Conservation (phyloP, 1,140 invertebrate species). For the Venustaconcha ellipsiformis region DNA sequence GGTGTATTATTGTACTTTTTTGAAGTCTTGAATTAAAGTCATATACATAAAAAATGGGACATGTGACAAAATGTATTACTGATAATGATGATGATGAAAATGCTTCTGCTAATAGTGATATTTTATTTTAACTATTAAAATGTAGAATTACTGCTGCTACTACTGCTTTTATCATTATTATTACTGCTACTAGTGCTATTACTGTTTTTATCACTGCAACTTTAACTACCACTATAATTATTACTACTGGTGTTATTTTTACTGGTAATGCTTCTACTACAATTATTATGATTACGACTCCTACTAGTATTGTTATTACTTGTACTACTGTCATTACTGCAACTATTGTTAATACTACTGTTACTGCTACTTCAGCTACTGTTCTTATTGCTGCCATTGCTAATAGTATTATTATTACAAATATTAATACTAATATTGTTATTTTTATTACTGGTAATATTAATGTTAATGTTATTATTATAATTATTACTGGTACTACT, state of each 20-base stretch:
- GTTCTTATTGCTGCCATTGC: neutral
- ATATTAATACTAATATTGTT: neutral
- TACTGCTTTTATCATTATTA: constrained; percentile 11
- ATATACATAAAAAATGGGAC: too few species aligned
- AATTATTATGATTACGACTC: neutral
- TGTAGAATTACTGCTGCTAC: constrained; percentile 2
- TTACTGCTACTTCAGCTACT: neutral
- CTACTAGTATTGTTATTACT: constrained; percentile 2
- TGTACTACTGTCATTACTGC: neutral
- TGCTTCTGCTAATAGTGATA: too few species aligned
- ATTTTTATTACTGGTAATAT: neutral
- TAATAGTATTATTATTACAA: neutral
- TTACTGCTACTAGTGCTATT: constrained; percentile 13
- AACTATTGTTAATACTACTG: neutral
- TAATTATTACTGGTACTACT: neutral
- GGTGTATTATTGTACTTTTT: too few species aligned
- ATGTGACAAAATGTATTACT: too few species aligned
- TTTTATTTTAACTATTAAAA: neutral
- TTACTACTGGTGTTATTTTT: neutral
- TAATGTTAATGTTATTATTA: neutral
- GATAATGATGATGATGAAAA: too few species aligned
- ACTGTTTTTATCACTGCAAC: neutral
- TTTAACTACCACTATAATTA: constrained; percentile 6
- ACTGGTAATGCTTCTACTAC: constrained; percentile 2
- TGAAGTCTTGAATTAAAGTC: too few species aligned